Evolutionary conservation across 1,140 invertebrate genomes (phyloP), one percentile per base, ranked within the genome.

Genomic region (Bombus waltoni): DNA sequence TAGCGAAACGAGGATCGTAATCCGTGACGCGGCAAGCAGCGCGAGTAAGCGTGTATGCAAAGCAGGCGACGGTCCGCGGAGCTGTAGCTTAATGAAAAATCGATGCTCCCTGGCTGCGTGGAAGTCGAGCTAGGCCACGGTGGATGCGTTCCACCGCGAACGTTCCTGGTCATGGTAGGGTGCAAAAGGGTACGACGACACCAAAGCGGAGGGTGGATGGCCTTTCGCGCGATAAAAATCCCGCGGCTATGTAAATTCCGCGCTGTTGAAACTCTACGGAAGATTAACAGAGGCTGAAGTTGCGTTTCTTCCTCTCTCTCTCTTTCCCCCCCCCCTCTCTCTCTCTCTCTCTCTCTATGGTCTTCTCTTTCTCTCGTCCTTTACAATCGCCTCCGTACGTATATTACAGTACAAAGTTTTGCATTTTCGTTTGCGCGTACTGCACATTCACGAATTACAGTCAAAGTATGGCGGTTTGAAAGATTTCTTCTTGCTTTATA

Each of bases 181-280:
- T 35, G 28, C 28, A 35, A 44, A 59, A 72, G 66, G 32, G 66
- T 71, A 28, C n/a, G 42, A 42, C 47, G 73, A 72, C 72, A 72
- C 40, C 74, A 42, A 66, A 57, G 40, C 71, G 65, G 53, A 81
- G 77, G 79, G 88, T 80, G 68, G 82, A 83, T 85, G 86, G 70
- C 59, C 83, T 72, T 81, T 75, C 71, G 81, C 82, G 87, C 88
- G 88, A 92, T 90, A 92, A 92, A 92, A 92, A 92, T 91, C 85
- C 77, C 66, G 73, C 88, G 81, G 86, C 88, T 92, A 92, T 92
- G 91, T 88, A 92, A 92, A 92, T 92, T 91, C 84, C 88, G 76
- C 71, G 75, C 47, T 44, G 86, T 75, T 88, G 85, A 90, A 91
- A 89, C 84, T 86, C 85, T 80, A 66, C 59, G 84, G 75, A 85